phyloP scores from a whole-genome alignment of 1,140 invertebrate genomes.

The Neodiprion lecontei region DNA sequence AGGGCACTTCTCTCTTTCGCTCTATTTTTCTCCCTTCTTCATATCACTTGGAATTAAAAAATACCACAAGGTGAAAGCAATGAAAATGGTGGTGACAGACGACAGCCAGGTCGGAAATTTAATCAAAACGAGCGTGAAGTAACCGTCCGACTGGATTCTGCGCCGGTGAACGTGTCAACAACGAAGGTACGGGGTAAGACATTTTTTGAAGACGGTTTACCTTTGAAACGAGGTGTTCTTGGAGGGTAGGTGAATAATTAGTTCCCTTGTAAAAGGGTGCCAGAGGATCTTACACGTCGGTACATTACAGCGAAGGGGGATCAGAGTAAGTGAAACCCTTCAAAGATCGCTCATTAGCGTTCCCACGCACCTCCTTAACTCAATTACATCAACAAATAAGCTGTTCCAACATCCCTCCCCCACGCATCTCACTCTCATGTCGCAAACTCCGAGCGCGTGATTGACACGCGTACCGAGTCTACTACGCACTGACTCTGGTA shows the following conservation, averaged over 20 bases:
- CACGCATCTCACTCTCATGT: neutral
- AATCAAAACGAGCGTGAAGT: no score
- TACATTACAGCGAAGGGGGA: neutral
- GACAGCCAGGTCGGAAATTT: neutral
- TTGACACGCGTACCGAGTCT: neutral
- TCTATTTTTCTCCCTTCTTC: neutral
- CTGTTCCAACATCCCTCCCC: neutral
- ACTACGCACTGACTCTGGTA: neutral
- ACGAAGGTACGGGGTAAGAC: neutral
- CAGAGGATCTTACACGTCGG: neutral
- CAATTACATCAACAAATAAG: neutral
- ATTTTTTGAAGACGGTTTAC: neutral
- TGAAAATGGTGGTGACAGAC: neutral
- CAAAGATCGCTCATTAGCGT: neutral
- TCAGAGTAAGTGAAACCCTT: neutral
- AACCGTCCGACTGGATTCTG: no score
- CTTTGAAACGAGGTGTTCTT: neutral
- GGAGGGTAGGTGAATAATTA: neutral
- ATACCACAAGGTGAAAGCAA: neutral
- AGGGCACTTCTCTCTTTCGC: no score
- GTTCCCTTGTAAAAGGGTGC: neutral
- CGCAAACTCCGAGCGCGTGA: neutral
- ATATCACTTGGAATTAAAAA: slow-evolving; percentile 8
- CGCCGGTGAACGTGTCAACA: no score
- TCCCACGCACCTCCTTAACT: neutral